Base-by-base conservation (phyloP, 2,888 invertebrate genomes). In the Rotaria sp. region DNA sequence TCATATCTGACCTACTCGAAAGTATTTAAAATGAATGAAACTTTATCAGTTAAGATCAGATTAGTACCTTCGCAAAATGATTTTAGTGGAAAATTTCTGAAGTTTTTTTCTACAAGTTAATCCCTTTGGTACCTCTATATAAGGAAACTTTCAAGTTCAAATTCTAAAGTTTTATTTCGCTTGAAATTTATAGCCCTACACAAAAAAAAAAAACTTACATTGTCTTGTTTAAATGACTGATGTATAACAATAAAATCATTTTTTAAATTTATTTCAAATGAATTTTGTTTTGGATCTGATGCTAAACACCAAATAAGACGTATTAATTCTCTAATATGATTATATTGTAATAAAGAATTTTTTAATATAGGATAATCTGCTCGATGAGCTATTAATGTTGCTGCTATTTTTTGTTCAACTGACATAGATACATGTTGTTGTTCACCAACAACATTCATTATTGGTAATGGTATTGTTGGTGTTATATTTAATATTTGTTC, bases 281-380 rank as follows among this genome's bases (percentile, higher is more conserved):
- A 50, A 30, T 55, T 55, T 52, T 30, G 26, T 26, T 52, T 84
- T 26, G 38, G 11, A 55, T 52, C 26, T 50, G 84, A 21, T 21
- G 57, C 55, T 84, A 84, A 84, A 52, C 57, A 80, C 80, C 80
- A 80, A n/a, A 80, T 80, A n/a, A 80, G 45, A 4, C 80, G 41
- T 13, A 80, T 80, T 21, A 80, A 80, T 80, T 41, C 80, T 80
- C 24, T 35, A n/a, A 80, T 45, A 45, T 80, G 80, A n/a, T 41
- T 41, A 80, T 80, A 80, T 45, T 80, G 80, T 45, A 80, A 45
- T n/a, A 80, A 35, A 13, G 80, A 80, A 45, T 41, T 45, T 45
- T 80, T 80, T n/a, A 45, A n/a, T 80, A 80, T 80, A 11, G 80
- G 45, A 80, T 80, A 45, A 80, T 80, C 80, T 0, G 18, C 21